A percentile compares a stretch with the other conserved stretches of the same genome.
Evolutionary conservation across 2,888 invertebrate species (phyloP).

Genomic region (Aspidiotus destructor): DNA sequence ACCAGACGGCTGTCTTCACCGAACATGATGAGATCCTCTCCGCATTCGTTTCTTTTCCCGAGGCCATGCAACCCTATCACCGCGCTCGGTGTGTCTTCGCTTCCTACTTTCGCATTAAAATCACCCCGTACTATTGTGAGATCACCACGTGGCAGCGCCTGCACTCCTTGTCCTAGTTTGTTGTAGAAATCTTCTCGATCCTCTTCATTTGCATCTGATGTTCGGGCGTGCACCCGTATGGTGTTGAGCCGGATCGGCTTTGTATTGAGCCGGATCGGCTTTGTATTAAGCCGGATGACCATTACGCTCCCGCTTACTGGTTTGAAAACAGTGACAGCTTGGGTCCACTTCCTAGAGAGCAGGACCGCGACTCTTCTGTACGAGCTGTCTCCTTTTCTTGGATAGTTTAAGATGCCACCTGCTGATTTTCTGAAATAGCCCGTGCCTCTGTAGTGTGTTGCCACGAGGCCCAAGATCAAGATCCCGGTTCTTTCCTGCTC

Average conservation of each 20-base stretch:
- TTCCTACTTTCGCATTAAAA: neutral
- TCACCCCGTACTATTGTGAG: neutral
- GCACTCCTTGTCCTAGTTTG: neutral
- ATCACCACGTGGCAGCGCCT: neutral
- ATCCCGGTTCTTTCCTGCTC: neutral
- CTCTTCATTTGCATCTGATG: neutral
- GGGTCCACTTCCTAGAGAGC: neutral
- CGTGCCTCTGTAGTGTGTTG: neutral
- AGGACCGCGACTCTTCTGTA: neutral
- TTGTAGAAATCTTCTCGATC: neutral
- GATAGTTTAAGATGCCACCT: neutral
- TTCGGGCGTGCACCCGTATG: neutral
- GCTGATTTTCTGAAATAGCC: neutral
- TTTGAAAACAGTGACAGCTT: neutral
- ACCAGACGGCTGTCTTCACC: neutral
- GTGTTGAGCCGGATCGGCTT: neutral
- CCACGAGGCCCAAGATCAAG: neutral
- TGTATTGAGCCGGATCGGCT: too few species aligned
- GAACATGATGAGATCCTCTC: neutral
- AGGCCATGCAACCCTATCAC: neutral
- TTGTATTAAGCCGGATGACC: neutral
- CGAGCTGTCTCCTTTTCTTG: neutral
- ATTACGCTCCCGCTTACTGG: neutral
- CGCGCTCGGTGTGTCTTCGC: neutral
- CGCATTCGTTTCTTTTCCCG: neutral